Base-by-base conservation (phyloP, 2,888 invertebrate species). In the Steinernema hermaphroditum region DNA sequence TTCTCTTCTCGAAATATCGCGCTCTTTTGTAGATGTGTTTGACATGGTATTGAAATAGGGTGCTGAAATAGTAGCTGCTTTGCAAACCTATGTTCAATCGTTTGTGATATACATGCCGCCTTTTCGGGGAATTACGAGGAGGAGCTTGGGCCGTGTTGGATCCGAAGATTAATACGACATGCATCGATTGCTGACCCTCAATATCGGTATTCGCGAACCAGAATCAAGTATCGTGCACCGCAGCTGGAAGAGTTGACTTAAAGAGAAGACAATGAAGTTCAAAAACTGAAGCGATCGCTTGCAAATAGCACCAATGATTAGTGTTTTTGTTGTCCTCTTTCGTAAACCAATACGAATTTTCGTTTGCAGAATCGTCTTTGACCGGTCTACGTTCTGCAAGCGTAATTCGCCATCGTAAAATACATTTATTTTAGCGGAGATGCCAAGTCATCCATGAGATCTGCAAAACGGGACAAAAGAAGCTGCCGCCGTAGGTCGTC, bases 71-170 rank as follows among this genome's bases (percentile, higher is more conserved):
- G 98, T 99, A 9, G 96, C 98, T 82, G 96, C 93, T 0, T 89
- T 98, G 68, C 90, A 93, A 0, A 92, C 92, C 43, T 97, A 96
- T 85, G 91, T 91, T 14, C 93, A 94, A 80, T 97, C 98, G 0
- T 81, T 98, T 62, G 89, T 97, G 1, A 93, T 97, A 80, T 99
- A 99, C 90, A 92, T 99, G 84, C 98, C 98, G 57, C 97, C 97
- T 0, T n/a, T 92, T 93, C 86, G 96, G 92, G 0, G 98, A 99
- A 88, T 90, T 99, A 69, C 90, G 98, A 72, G 98, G 98, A 12
- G 98, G 98, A 12, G 96, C 98, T 6, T 99, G 98, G 98, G 98
- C 94, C 57, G 93, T 98, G 0, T 92, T 98, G 0, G 98, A 98
- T 89, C 93, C 96, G 8, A 92, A 93, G 71, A 98, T 99, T 87